Percentiles rank a stretch among this genome's conserved stretches.
phyloP scores from a whole-genome alignment of 2,888 invertebrate species.

The Orthosia incerta region DNA sequence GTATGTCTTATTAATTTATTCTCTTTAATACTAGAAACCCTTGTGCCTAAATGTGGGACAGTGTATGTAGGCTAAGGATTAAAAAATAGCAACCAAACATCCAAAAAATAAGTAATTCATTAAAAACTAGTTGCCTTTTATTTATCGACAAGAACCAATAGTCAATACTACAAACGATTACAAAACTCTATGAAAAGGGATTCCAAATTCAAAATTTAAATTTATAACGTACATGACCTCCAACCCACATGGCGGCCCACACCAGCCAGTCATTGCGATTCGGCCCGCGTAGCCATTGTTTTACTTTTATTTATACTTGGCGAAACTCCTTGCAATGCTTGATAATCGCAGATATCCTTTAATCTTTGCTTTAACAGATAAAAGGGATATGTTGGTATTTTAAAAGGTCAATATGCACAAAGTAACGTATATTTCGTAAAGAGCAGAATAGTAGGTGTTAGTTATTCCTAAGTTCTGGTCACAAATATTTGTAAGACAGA shows the following conservation, averaged over 20 bases:
- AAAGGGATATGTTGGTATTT: background rate
- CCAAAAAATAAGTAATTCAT: background rate
- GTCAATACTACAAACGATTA: constrained; percentile 29
- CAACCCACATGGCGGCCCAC: constrained; percentile 89
- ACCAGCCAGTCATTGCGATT: constrained; percentile 84
- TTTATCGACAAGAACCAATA: constrained; percentile 7
- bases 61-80: too few species aligned
- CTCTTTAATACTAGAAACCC: too few species aligned
- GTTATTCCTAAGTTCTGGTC: constrained; percentile 6
- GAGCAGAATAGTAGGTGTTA: constrained; percentile 2
- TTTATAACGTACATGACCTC: constrained; percentile 84
- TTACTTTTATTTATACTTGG: constrained; percentile 83
- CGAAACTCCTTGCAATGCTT: constrained; percentile 58
- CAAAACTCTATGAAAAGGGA: constrained; percentile 65
- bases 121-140: background rate
- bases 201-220: constrained; percentile 77
- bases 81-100: too few species aligned
- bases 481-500: background rate
- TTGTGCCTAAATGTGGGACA: too few species aligned
- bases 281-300: constrained; percentile 87
- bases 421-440: background rate
- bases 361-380: constrained; percentile 15
- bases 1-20: too few species aligned
- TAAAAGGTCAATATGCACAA: background rate
- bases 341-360: constrained; percentile 69